Evolutionary conservation across 2,797 vertebrate genomes (phyloP).

Genomic region (Peromyscus melanophrys): DNA sequence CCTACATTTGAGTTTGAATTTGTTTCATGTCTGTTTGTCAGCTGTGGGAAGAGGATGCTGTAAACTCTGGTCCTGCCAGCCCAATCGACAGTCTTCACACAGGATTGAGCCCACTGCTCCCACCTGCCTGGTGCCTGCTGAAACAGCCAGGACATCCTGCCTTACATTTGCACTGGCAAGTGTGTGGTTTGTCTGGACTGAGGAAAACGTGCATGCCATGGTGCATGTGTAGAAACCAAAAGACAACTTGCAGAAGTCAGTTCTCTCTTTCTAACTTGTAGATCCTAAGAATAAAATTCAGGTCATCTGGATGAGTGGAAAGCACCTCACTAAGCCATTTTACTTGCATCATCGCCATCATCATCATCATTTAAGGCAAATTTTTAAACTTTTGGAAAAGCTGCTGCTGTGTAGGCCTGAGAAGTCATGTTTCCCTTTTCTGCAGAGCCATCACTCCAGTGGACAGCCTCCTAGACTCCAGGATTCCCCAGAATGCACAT

Average conservation of each 20-base stretch:
- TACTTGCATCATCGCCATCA: neutral
- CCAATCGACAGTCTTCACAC: neutral
- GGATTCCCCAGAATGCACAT: neutral
- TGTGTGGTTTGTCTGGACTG: neutral
- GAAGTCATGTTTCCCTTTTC: neutral
- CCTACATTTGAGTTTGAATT: neutral
- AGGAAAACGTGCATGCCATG: too few species aligned
- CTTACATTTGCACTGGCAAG: neutral
- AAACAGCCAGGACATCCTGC: rapidly evolving
- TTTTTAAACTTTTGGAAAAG: neutral
- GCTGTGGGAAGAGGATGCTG: neutral
- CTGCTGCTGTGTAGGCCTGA: rapidly evolving
- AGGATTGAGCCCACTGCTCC: neutral
- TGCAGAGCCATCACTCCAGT: too few species aligned
- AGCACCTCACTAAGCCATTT: neutral
- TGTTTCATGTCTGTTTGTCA: neutral
- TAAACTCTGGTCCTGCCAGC: neutral
- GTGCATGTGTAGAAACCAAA: neutral
- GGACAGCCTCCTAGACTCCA: neutral
- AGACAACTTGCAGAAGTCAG: neutral
- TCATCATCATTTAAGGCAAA: neutral
- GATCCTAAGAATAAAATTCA: neutral
- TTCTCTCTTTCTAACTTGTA: neutral
- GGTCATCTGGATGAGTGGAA: neutral
- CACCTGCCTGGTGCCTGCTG: rapidly evolving